phyloP scores from a whole-genome alignment of 2,888 invertebrate species.

The Cancer borealis region DNA sequence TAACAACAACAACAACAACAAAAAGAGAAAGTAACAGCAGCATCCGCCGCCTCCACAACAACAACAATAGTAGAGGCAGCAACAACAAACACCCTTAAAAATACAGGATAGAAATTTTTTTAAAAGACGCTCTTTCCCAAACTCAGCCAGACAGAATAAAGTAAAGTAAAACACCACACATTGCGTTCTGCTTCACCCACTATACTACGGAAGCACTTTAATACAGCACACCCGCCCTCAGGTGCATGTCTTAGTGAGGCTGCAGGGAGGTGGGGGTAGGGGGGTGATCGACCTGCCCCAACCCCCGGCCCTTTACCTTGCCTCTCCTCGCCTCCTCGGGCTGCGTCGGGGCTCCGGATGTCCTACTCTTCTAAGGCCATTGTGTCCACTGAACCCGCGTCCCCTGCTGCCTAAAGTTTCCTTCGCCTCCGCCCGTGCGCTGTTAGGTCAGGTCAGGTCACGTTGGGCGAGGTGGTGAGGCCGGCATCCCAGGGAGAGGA shows the following conservation, averaged over 20 bases:
- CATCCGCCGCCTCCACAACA: background rate
- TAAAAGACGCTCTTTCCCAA: background rate
- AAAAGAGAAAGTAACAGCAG: background rate
- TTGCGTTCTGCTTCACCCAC: constrained; percentile 9
- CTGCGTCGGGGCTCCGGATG: background rate
- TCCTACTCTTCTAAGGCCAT: background rate
- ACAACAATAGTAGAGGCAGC: background rate
- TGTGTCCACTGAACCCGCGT: background rate
- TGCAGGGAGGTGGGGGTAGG: background rate
- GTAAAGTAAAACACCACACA: background rate
- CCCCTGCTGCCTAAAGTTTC: background rate
- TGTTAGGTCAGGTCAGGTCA: constrained; percentile 4
- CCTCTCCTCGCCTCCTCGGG: background rate
- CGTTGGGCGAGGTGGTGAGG: background rate
- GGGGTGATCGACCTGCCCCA: background rate
- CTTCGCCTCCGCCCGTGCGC: background rate
- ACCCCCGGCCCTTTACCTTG: background rate
- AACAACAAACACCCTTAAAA: background rate
- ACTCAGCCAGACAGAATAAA: background rate
- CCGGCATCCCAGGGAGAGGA: background rate
- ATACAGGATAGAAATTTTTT: background rate
- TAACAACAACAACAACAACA: background rate
- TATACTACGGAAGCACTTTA: constrained; percentile 21
- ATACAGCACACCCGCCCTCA: background rate
- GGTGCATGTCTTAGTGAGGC: background rate